Conservation (phyloP, 2,888 invertebrate species). For the Drosophila maculinotata region DNA sequence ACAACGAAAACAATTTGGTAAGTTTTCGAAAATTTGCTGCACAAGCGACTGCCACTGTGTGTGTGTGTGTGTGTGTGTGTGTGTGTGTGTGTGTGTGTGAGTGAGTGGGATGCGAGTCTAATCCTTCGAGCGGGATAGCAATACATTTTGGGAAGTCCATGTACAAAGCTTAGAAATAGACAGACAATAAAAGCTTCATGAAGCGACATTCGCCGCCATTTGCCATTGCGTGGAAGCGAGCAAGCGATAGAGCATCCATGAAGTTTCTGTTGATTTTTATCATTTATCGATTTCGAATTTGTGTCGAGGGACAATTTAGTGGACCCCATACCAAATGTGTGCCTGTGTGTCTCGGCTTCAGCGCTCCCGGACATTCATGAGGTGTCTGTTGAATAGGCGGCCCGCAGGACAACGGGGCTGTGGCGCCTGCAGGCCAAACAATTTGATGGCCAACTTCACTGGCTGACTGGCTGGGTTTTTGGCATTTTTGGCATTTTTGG, state of each 20-base stretch:
- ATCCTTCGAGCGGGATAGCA: constrained; percentile 70
- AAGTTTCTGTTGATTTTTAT: constrained; percentile 84
- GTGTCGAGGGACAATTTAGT: constrained; percentile 81
- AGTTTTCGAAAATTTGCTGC: constrained; percentile 80
- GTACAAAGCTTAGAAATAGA: constrained; percentile 81
- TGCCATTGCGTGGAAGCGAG: constrained; percentile 57
- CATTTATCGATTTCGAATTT: constrained; percentile 84
- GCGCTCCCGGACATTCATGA: constrained; percentile 69
- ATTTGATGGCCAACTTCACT: constrained; percentile 69
- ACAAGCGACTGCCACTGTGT: constrained; percentile 43
- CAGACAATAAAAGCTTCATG: constrained; percentile 83
- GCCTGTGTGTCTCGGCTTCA: constrained; percentile 31
- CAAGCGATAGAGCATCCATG: constrained; percentile 69
- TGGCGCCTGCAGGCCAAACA: constrained; percentile 52
- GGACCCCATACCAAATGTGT: constrained; percentile 36
- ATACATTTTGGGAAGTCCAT: constrained; percentile 72
- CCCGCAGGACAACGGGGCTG: no score
- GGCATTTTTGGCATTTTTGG: constrained; percentile 49
- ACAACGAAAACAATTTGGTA: constrained; percentile 82
- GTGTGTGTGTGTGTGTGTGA: constrained; percentile 28
- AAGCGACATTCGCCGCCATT: constrained; percentile 73
- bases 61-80: constrained; percentile 18
- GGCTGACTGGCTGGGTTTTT: constrained; percentile 26
- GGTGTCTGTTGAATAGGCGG: constrained; percentile 67
- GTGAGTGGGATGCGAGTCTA: constrained; percentile 51